Evolutionary conservation across 1,140 invertebrate genomes (phyloP).

Genomic region (Oreohelix idahoensis): DNA sequence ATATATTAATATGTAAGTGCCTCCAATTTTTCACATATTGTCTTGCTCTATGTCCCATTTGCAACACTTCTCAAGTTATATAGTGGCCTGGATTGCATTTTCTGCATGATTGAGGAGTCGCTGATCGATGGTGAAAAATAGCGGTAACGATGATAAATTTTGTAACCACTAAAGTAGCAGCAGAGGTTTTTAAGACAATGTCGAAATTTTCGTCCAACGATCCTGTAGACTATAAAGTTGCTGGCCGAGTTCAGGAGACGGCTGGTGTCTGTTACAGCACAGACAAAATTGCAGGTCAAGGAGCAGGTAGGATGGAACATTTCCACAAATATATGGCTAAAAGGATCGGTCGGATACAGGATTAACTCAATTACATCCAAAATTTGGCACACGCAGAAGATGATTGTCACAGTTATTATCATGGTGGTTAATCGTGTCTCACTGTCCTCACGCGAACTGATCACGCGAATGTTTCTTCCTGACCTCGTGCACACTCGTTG

Average conservation of each 20-base stretch:
- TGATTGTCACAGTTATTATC: conserved; percentile 39
- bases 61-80: no score
- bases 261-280: conserved; percentile 76
- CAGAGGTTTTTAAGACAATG: conserved; percentile 47
- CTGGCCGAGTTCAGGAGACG: conserved; percentile 79
- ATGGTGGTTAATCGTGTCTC: conserved; percentile 40
- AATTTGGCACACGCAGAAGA: conserved; percentile 48
- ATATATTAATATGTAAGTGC: no score
- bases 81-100: no score
- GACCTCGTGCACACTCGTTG: conserved; percentile 22
- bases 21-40: no score
- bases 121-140: no score
- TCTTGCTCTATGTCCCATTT: no score
- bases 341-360: conserved; percentile 33
- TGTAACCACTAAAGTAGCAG: background rate
- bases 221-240: no score
- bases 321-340: background rate
- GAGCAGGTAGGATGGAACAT: conserved; percentile 24
- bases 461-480: background rate
- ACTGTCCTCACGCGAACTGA: no score
- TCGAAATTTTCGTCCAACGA: conserved; percentile 95
- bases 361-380: conserved; percentile 44
- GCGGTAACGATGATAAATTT: no score
- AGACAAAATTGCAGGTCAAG: conserved; percentile 36
- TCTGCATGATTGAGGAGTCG: no score